Conservation (phyloP, 2,797 vertebrate species). For the Antennarius maculatus region DNA sequence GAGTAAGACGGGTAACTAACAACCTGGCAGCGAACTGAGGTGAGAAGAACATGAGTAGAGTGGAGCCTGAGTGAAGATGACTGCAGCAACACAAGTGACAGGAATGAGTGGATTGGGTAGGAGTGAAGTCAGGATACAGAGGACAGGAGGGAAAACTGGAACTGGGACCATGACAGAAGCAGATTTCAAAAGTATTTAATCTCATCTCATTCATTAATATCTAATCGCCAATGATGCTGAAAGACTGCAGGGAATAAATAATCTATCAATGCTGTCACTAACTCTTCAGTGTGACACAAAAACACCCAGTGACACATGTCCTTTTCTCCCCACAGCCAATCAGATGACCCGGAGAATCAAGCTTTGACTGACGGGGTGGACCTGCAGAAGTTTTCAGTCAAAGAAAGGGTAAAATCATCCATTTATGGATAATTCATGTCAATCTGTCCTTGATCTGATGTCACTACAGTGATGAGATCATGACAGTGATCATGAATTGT, state of each 20-base stretch:
- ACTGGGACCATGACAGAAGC: too few species aligned
- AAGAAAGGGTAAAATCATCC: constrained; percentile 65
- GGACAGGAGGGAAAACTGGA: too few species aligned
- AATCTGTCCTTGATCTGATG: constrained; percentile 1
- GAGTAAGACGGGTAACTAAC: too few species aligned
- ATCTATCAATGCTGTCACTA: not conserved
- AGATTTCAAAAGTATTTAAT: too few species aligned
- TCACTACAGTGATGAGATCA: not conserved
- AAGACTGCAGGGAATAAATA: not conserved
- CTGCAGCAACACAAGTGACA: too few species aligned
- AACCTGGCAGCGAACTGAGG: too few species aligned
- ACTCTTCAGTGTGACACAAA: not conserved
- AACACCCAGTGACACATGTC: not conserved
- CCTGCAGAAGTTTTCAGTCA: constrained; percentile 77
- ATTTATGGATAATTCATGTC: constrained; percentile 5
- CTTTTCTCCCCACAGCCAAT: constrained; percentile 72
- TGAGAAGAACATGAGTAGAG: too few species aligned
- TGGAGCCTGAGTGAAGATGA: too few species aligned
- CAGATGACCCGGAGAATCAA: constrained; percentile 75
- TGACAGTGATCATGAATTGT: not conserved
- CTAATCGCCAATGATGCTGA: not conserved
- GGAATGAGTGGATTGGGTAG: too few species aligned
- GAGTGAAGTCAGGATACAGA: too few species aligned
- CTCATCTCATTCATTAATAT: too few species aligned
- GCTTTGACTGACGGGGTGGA: constrained; percentile 71